Base-by-base conservation (phyloP, 2,888 invertebrate species). In the Drosophila merina region DNA sequence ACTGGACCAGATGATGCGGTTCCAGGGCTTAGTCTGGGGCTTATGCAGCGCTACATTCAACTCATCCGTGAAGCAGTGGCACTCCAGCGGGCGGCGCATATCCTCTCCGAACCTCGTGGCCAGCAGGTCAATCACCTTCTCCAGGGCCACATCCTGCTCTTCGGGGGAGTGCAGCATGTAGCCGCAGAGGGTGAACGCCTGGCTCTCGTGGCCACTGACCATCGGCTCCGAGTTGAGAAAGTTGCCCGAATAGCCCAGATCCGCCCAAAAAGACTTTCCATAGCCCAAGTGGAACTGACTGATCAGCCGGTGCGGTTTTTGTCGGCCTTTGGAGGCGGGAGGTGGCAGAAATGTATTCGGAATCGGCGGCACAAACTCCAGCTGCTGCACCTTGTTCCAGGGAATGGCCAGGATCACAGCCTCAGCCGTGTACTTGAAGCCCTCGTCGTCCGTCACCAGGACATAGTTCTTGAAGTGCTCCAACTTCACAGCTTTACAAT, bases 1-100 rank as follows among this genome's bases (percentile, higher is more conserved):
- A 4, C 90, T 88, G 2, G 90, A 88, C 90, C 90, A 91, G 14
- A 92, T 79, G 2, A 91, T 57, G 0, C 91, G 89, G 57, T 89
- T 75, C 90, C 90, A 92, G 1, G 92, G 89, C 9, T 68, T 81
- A 0, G 85, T 87, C 36, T 80, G 72, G 0, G 91, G 89, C n/a
- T 76, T 70, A 57, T 78, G 75, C 1, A 73, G 14, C 2, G 83
- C 50, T 0, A 70, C 57, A n/a, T 63, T 84, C 2, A 89, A 68
- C 49, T 87, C 79, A 20, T 71, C 84, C 0, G 89, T 89, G 33
- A 74, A 67, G 48, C 88, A 83, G 1, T 59, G 38, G 50, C 76
- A 91, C 0, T 66, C 44, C 5, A 69, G 30, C 0, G 91, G 91
- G 4, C 52, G 2, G 0, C 77, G 58, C 90, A 91, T 91, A 57